Evolutionary conservation across 1,140 invertebrate species (phyloP).

Genomic region (Drosophila grimshawi): DNA sequence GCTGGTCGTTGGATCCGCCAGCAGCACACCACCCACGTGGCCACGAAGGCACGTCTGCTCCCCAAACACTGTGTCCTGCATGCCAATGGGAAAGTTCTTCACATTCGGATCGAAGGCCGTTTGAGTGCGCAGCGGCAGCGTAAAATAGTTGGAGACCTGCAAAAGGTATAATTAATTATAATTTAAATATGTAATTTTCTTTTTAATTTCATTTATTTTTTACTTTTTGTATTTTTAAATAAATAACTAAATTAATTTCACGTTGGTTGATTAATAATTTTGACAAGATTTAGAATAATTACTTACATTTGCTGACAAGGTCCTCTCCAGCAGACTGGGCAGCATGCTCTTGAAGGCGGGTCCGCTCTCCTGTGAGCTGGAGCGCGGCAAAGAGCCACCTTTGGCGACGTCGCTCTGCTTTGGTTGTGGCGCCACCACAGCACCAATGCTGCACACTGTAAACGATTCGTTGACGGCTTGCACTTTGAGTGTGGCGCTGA

Average conservation of each 20-base stretch:
- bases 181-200: too few relatives aligned
- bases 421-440: constrained; percentile 60
- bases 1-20: constrained; percentile 85
- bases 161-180: not conserved
- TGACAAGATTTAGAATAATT: not conserved
- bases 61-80: constrained; percentile 86
- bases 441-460: constrained; percentile 85
- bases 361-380: constrained; percentile 67
- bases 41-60: constrained; percentile 85
- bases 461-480: constrained; percentile 87
- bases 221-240: too few relatives aligned
- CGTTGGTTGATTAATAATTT: too few relatives aligned
- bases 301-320: constrained; percentile 77
- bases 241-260: too few relatives aligned
- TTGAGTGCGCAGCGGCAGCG: constrained; percentile 82
- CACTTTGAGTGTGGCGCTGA: constrained; percentile 86
- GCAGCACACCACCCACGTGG: constrained; percentile 85
- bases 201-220: too few relatives aligned
- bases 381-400: constrained; percentile 50
- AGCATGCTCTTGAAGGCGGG: constrained; percentile 75
- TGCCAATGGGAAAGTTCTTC: constrained; percentile 85
- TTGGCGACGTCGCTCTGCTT: constrained; percentile 49
- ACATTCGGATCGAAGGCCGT: constrained; percentile 85
- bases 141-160: constrained; percentile 85
- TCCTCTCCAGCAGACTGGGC: constrained; percentile 82